Evolutionary conservation across 2,797 vertebrate species (phyloP).

Genomic region (Allobates femoralis): DNA sequence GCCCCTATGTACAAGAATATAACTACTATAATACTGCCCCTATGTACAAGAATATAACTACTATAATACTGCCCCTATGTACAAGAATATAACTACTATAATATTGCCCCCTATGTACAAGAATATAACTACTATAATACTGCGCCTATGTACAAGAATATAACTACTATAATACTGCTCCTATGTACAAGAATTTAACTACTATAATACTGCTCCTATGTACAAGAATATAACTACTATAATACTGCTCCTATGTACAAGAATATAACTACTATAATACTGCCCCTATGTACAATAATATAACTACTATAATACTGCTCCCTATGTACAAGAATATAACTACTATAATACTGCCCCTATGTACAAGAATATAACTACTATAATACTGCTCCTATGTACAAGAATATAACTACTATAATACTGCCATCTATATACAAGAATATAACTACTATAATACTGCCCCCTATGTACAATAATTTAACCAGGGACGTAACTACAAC

Average conservation of each 20-base stretch:
- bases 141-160: background rate
- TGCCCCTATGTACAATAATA: background rate
- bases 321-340: background rate
- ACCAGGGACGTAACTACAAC: too few relatives aligned
- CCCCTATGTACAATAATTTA: background rate
- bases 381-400: too few relatives aligned
- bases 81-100: background rate
- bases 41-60: background rate
- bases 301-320: background rate
- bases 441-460: background rate
- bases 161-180: background rate
- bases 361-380: background rate
- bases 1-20: background rate
- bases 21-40: background rate
- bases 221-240: background rate
- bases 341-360: background rate
- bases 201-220: background rate
- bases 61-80: background rate
- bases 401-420: background rate
- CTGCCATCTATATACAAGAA: too few relatives aligned
- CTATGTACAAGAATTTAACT: background rate
- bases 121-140: background rate
- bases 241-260: background rate
- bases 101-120: background rate
- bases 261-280: background rate